Conservation (phyloP, 2,113 vertebrate species). For the Melanerpes aurifrons region DNA sequence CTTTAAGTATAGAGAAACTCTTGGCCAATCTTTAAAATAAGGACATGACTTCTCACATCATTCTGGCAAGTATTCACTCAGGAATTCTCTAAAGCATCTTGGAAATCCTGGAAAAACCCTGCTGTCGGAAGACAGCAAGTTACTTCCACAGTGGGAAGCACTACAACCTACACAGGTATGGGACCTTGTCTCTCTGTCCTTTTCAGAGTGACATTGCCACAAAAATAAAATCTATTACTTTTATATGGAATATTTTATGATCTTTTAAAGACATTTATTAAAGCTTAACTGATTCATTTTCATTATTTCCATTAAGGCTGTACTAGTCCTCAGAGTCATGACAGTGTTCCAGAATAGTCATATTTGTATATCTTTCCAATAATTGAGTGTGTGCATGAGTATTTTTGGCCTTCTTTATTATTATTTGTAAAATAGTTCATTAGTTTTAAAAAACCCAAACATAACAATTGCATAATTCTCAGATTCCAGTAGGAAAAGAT, state of each 20-base stretch:
- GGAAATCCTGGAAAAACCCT: neutral
- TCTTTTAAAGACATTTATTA: neutral
- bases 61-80: neutral
- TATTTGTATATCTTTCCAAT: neutral
- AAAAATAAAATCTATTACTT: neutral
- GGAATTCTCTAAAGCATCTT: neutral
- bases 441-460: neutral
- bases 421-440: neutral
- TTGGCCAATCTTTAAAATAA: neutral
- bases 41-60: neutral
- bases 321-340: neutral
- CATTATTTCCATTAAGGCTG: neutral
- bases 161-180: rapidly evolving
- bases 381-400: neutral
- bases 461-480: neutral
- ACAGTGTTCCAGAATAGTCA: neutral
- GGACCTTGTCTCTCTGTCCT: neutral
- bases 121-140: neutral
- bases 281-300: neutral
- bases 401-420: neutral
- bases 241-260: neutral
- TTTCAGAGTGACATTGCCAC: neutral
- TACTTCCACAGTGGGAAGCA: neutral
- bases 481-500: neutral
- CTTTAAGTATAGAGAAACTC: neutral